These are phyloP conservation scores for Herpetotheres cachinnans DNA, from an alignment of 2,113 vertebrate genomes.

Conservation along the genomic window DNA sequence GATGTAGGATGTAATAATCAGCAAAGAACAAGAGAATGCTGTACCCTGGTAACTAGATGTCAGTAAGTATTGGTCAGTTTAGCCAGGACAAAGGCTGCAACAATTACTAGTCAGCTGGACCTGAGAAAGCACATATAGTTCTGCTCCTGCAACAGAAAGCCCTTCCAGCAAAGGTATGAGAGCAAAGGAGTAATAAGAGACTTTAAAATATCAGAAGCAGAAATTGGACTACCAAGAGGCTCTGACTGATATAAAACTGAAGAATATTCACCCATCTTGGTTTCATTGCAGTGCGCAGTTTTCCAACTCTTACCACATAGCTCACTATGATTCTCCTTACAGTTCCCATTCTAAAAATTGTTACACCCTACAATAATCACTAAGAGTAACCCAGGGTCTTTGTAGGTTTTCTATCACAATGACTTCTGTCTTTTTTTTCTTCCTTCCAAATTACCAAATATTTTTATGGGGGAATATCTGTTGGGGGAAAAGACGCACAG, in stretches of 20 bases:
- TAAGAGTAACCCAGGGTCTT: neutral
- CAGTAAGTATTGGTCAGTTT: neutral
- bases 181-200: neutral
- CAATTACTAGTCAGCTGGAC: neutral
- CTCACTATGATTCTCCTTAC: neutral
- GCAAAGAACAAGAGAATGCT: neutral
- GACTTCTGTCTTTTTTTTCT: neutral
- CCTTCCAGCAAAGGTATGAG: neutral
- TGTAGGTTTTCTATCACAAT: neutral
- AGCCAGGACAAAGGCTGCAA: neutral
- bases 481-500: rapidly evolving
- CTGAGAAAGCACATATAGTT: neutral
- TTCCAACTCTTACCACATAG: neutral
- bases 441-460: neutral
- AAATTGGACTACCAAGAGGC: neutral
- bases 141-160: neutral
- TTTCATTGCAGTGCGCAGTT: neutral
- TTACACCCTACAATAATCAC: neutral
- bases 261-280: neutral
- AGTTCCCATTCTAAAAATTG: neutral
- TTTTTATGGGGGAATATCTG: neutral
- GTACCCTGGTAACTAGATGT: neutral
- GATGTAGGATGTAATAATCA: neutral
- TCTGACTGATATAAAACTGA: neutral
- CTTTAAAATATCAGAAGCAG: neutral